These are phyloP conservation scores for Conus betulinus DNA, from an alignment of 1,140 invertebrate genomes.

Conservation along the genomic window DNA sequence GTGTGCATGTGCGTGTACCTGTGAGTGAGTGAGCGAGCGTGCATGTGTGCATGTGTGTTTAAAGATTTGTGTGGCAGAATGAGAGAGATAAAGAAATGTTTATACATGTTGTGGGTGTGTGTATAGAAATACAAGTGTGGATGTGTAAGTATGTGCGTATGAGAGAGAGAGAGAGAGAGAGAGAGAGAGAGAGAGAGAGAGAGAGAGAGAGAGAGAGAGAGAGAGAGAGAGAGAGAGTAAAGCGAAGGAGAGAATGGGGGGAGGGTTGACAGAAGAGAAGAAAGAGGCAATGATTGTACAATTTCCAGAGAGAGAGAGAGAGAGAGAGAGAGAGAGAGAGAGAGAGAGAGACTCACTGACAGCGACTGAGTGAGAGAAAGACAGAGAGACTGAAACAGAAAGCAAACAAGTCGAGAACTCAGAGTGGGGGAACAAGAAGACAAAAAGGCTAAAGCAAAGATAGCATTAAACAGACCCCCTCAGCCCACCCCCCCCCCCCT, in stretches of 20 bases:
- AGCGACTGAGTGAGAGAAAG: neutral
- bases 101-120: too few relatives aligned
- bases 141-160: too few relatives aligned
- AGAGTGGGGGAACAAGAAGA: neutral
- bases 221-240: neutral
- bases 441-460: too few relatives aligned
- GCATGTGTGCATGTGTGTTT: too few relatives aligned
- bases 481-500: too few relatives aligned
- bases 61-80: too few relatives aligned
- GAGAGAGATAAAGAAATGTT: too few relatives aligned
- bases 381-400: neutral
- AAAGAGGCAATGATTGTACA: neutral
- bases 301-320: neutral
- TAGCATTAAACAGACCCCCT: too few relatives aligned
- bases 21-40: too few relatives aligned
- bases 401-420: neutral
- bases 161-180: neutral
- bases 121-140: too few relatives aligned
- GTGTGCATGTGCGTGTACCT: too few relatives aligned
- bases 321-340: conserved; percentile 6
- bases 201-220: neutral
- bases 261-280: neutral
- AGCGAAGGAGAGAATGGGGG: neutral
- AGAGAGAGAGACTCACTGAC: neutral
- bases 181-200: conserved; percentile 7